Percentiles rank a stretch among this genome's conserved stretches.
phyloP scores from a whole-genome alignment of 2,888 invertebrate species.

The Invenusta paracnida region DNA sequence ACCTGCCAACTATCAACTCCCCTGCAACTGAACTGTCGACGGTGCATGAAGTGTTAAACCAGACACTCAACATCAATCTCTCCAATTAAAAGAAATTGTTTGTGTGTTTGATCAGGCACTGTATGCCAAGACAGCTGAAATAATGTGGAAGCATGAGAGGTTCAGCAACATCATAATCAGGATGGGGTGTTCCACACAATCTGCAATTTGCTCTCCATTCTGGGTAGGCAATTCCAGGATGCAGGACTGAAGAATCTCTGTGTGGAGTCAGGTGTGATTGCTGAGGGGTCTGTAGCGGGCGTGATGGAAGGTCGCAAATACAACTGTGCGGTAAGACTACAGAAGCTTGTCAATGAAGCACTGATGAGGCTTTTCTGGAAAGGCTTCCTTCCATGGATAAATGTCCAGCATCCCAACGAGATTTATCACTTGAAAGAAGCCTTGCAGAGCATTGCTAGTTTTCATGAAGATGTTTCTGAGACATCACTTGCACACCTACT shows the following conservation, averaged over 20 bases:
- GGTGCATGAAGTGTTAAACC: constrained; percentile 37
- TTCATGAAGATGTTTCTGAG: constrained; percentile 32
- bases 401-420: constrained; percentile 45
- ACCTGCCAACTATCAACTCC: constrained; percentile 44
- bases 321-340: no score
- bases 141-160: constrained; percentile 46
- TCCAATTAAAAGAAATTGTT: constrained; percentile 25
- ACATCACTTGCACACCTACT: not conserved
- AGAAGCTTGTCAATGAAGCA: no score
- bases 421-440: not conserved
- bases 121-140: constrained; percentile 47
- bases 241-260: constrained; percentile 47
- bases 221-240: constrained; percentile 47
- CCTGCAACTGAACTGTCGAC: constrained; percentile 43
- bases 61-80: constrained; percentile 28
- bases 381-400: no score
- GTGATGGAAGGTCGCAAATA: no score
- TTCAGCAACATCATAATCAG: constrained; percentile 44
- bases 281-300: constrained; percentile 47
- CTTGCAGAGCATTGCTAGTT: constrained; percentile 31
- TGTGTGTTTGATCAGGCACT: constrained; percentile 47
- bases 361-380: no score
- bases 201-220: constrained; percentile 46
- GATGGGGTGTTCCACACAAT: constrained; percentile 48
- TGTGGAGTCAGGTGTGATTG: constrained; percentile 40